A percentile compares a stretch with the other conserved stretches of the same genome.
phyloP scores from a whole-genome alignment of 2,113 vertebrate genomes.

The Ariopsis seemanni region DNA sequence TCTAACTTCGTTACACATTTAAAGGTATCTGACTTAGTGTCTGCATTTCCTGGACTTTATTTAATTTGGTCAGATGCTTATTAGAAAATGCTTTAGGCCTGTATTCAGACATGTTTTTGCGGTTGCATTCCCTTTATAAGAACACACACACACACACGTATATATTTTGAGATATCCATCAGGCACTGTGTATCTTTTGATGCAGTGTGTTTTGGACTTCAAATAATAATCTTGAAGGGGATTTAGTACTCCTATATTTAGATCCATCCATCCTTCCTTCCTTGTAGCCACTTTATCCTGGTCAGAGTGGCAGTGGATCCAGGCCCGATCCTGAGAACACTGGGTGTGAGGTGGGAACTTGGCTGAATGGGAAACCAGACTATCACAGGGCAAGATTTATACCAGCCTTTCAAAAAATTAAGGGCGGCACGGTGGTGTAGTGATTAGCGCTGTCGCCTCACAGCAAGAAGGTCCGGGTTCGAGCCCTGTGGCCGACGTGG shows the following conservation, averaged over 20 bases:
- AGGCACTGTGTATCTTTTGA: background rate
- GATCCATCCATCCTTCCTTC: too few relatives aligned
- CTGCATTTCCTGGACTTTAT: background rate
- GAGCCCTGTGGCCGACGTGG: too few relatives aligned
- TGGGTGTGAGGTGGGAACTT: background rate
- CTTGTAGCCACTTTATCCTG: background rate
- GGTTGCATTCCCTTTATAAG: background rate
- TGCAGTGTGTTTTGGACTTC: background rate
- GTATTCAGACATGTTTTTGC: background rate
- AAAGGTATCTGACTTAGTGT: conserved; percentile 65
- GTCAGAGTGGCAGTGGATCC: background rate
- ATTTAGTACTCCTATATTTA: background rate
- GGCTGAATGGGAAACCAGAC: background rate
- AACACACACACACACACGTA: background rate
- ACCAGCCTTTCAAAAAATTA: too few relatives aligned
- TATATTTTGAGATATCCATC: background rate
- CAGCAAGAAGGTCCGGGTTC: too few relatives aligned
- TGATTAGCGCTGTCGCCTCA: too few relatives aligned
- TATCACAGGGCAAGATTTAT: background rate
- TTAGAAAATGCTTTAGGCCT: background rate
- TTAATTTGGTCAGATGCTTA: background rate
- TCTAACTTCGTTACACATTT: conserved; percentile 82
- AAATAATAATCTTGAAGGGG: background rate
- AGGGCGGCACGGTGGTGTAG: too few relatives aligned
- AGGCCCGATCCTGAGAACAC: background rate